Percentiles rank a stretch among this genome's conserved stretches.
Evolutionary conservation across 2,888 invertebrate species (phyloP).

Genomic region (Apodemia mormo): DNA sequence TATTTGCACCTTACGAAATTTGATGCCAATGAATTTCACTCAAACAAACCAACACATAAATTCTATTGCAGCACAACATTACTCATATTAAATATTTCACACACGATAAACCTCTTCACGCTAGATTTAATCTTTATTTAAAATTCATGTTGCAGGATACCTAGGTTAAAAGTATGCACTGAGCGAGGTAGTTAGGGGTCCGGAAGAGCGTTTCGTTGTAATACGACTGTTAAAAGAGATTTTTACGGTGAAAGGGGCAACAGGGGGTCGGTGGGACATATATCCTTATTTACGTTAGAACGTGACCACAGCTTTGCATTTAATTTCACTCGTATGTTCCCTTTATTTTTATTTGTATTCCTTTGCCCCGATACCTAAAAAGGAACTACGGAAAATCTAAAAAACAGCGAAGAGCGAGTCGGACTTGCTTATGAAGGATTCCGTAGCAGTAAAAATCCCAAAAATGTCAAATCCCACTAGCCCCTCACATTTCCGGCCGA

Average conservation of each 20-base stretch:
- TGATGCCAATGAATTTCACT: not conserved
- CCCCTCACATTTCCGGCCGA: too few species aligned
- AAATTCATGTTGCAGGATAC: slow-evolving; percentile 22
- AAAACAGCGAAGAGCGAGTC: too few species aligned
- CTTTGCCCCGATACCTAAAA: not conserved
- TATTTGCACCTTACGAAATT: not conserved
- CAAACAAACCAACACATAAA: not conserved
- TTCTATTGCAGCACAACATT: slow-evolving; percentile 2
- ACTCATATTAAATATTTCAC: slow-evolving; percentile 17
- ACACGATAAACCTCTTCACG: slow-evolving; percentile 19
- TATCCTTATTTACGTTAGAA: slow-evolving; percentile 58
- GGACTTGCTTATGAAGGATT: too few species aligned
- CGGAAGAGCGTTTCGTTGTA: slow-evolving; percentile 71
- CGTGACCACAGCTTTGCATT: slow-evolving; percentile 22
- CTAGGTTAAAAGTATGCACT: slow-evolving; percentile 41
- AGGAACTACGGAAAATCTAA: too few species aligned
- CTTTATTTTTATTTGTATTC: not conserved
- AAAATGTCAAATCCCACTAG: too few species aligned
- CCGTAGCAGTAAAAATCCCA: too few species aligned
- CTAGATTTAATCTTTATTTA: slow-evolving; percentile 28
- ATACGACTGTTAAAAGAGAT: slow-evolving; percentile 65
- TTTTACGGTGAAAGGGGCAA: slow-evolving; percentile 61
- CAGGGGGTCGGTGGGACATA: slow-evolving; percentile 45
- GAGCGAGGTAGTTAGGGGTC: slow-evolving; percentile 53
- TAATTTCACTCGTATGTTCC: slow-evolving; percentile 14